A percentile compares a stretch with the other conserved stretches of the same genome.
phyloP scores from a whole-genome alignment of 2,888 invertebrate genomes.

The Linyphia triangularis region DNA sequence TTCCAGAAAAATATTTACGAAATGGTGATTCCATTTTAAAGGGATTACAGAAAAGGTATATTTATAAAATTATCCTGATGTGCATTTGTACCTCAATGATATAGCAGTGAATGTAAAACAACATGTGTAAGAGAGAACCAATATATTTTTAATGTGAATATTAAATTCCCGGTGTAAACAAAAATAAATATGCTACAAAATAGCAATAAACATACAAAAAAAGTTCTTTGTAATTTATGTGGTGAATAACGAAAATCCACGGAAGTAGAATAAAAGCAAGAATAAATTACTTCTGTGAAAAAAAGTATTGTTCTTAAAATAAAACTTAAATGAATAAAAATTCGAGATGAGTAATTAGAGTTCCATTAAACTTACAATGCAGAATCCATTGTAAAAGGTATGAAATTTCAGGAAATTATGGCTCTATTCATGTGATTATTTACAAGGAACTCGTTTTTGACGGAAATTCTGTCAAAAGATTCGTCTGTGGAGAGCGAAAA shows the following conservation, averaged over 20 bases:
- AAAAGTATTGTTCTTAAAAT: not conserved
- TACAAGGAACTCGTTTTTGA: not conserved
- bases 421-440: not conserved
- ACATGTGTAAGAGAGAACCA: too few species aligned
- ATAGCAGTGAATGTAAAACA: too few species aligned
- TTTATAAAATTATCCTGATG: too few species aligned
- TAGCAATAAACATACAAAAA: too few species aligned
- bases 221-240: not conserved
- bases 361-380: constrained; percentile 19
- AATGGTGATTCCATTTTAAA: too few species aligned
- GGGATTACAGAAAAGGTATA: too few species aligned
- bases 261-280: not conserved
- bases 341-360: not conserved
- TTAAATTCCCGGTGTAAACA: too few species aligned
- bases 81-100: too few species aligned
- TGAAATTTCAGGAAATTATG: not conserved
- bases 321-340: not conserved
- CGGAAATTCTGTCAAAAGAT: not conserved
- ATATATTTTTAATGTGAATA: too few species aligned
- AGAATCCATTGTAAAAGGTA: not conserved
- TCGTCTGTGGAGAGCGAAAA: not conserved
- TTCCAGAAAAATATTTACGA: too few species aligned
- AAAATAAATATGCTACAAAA: too few species aligned
- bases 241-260: not conserved
- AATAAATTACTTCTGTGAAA: not conserved